Evolutionary conservation across 2,797 vertebrate species (phyloP), one percentile per base, ranked within the genome.

Genomic region (Bufotes viridis): DNA sequence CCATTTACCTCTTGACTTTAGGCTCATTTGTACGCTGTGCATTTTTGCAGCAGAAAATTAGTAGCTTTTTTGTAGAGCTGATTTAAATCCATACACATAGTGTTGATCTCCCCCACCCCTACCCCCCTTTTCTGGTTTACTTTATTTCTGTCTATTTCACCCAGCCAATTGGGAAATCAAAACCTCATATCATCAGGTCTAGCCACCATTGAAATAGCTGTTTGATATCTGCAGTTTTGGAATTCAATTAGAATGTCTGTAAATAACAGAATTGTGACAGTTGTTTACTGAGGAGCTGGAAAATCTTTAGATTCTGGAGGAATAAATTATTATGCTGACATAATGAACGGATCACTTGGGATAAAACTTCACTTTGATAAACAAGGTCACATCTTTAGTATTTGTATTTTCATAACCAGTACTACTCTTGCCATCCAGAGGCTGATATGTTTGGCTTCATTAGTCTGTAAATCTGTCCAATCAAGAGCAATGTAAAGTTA

Each of bases 81-180:
- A 87, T 87, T 74, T 67, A 89, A 86, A 91, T 92, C 92, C 89
- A 90, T 78, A 88, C 57, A 13, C 26, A 78, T 55, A 79, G 57
- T 84, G 14, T 69, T 81, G 74, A 51, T 26, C 80, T 63, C 82
- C 81, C n/a, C 82, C 67, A 7, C 9, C 14, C 9, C 15, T 76
- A 76, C 67, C 14, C 9, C 14, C 9, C 15, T 76, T 79, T 42
- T 72, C 65, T 63, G 8, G 70, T 60, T 89, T 78, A 8, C 65
- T 87, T 82, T 72, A 78, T 83, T 87, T 80, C 85, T 80, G 85
- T 91, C 82, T 83, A 18, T 93, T 53, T 90, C 53, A 69, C 3
- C 76, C 49, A 91, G 1, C 34, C 87, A 87, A 79, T 49, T 91
- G 83, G 72, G 90, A 93, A 93, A 93, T 90, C 1, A 93, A 92